Conservation (phyloP, 2,113 vertebrate genomes). For the Gasterosteus aculeatus region DNA sequence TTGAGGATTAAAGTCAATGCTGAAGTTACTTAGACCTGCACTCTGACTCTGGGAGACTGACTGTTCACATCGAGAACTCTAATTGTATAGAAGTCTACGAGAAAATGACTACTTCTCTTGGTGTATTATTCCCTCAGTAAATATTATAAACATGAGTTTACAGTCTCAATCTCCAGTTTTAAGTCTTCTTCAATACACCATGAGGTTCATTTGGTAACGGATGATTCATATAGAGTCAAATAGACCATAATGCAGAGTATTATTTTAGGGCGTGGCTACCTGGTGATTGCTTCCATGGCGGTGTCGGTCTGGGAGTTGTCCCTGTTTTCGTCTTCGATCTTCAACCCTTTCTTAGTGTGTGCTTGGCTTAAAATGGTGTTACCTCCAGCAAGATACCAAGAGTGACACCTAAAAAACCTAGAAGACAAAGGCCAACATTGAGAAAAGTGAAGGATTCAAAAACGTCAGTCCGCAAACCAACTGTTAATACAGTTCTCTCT, state of each 20-base stretch:
- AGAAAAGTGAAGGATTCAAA: background rate
- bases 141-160: background rate
- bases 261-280: background rate
- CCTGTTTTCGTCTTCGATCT: background rate
- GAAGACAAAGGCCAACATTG: too few species aligned
- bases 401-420: background rate
- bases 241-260: background rate
- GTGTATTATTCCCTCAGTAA: background rate
- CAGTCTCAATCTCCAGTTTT: background rate
- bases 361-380: too few species aligned
- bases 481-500: too few species aligned
- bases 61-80: too few species aligned
- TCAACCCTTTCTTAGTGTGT: background rate
- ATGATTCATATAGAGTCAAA: background rate
- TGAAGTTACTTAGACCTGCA: background rate
- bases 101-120: background rate
- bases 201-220: background rate
- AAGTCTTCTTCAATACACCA: background rate
- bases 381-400: background rate
- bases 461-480: background rate
- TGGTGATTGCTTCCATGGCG: background rate
- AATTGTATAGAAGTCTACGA: background rate
- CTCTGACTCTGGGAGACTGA: background rate
- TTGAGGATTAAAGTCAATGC: background rate
- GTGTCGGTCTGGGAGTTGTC: background rate